Percentiles rank a stretch among this genome's conserved stretches.
Evolutionary conservation across 2,888 invertebrate species (phyloP).

Genomic region (Drosophila kambysellisi): DNA sequence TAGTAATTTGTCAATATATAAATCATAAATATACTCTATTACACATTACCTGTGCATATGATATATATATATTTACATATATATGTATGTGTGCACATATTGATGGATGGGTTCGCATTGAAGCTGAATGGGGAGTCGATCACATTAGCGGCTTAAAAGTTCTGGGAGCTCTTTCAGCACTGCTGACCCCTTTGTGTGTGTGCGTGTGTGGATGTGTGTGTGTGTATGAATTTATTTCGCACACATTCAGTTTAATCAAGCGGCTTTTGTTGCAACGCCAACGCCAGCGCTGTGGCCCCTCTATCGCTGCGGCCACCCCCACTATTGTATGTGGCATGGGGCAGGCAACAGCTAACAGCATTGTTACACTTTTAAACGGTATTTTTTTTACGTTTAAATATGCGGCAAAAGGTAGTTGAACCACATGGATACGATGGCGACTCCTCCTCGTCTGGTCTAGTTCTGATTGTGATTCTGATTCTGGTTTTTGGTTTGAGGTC

Average conservation of each 20-base stretch:
- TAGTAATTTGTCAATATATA: background rate
- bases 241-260: constrained; percentile 65
- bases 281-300: constrained; percentile 14
- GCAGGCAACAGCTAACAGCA: constrained; percentile 61
- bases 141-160: background rate
- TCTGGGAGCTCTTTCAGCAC: background rate
- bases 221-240: constrained; percentile 3
- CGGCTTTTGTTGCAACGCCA: constrained; percentile 60
- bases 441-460: constrained; percentile 42
- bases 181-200: background rate
- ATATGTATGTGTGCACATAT: background rate
- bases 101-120: background rate
- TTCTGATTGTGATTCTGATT: constrained; percentile 33
- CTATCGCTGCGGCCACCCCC: background rate
- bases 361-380: constrained; percentile 78
- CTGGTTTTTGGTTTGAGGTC: constrained; percentile 16
- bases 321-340: constrained; percentile 4
- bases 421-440: constrained; percentile 18
- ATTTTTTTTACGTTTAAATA: constrained; percentile 66
- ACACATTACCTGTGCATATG: background rate
- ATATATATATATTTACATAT: background rate
- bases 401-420: constrained; percentile 55
- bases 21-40: background rate
- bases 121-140: background rate
- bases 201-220: background rate